Evolutionary conservation across 2,888 invertebrate genomes (phyloP), one percentile per base, ranked within the genome.

Genomic region (Zele albiditarsus): DNA sequence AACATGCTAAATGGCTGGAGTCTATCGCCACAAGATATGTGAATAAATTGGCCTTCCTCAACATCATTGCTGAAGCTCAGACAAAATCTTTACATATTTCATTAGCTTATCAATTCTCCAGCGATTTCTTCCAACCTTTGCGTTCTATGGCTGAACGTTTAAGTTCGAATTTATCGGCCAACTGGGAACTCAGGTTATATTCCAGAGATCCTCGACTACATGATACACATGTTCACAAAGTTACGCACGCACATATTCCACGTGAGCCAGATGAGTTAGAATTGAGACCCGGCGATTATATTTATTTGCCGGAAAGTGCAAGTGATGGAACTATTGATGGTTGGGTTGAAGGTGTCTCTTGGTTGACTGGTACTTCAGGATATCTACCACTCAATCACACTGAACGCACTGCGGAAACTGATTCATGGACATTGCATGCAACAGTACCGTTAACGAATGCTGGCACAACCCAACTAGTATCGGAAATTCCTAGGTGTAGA

Each of bases 391-490:
- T 94, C 63, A 94, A 95, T 86, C 96, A 95, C 84, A 95, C 96
- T 0, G 93, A 94, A 85, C 92, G 95, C 62, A 95, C 96, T 0
- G 94, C 96, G 0, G 97, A 97, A 88, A 96, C 96, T 0, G 96
- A 97, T 90, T 95, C 96, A 3, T 97, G 97, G 97, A 97, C 97
- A 16, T 88, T 97, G 70, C 97, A 97, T 84, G 92, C 93, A 71
- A 93, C 94, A 65, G 90, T 94, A 23, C 91, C 93, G 66, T 84
- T 89, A 31, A 77, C 70, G 23, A 46, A 66, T 6, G 31, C 57
- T 3, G 33, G 12, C 4, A 82, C 81, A 33, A 81, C 82, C 2
- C 31, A 77, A 6, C 82, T 82, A n/a, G 82, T 83, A 28, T 78
- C 78, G 33, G 82, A 82, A 38, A 83, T 87, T 60, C 85, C 85